Evolutionary conservation across 2,113 vertebrate genomes (phyloP), one percentile per base, ranked within the genome.

Genomic region (Urocolius indicus): DNA sequence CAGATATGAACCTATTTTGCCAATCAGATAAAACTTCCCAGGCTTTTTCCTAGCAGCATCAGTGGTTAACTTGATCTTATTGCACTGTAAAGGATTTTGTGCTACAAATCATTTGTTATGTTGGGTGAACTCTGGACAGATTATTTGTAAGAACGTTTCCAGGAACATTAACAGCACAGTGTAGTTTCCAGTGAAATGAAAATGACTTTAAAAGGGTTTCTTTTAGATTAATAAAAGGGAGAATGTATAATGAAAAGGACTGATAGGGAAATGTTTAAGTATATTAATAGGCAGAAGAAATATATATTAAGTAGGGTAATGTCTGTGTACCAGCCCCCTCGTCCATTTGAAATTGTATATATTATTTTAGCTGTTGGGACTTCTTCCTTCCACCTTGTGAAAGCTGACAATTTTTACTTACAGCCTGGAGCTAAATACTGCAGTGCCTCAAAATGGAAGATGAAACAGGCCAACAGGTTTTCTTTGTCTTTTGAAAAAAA

Each of bases 1-100:
- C 93, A 45, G 95, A 94, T 96, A 95, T 93, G 87, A 97, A 92
- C 94, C 83, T 95, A 90, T 97, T 98, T 98, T 97, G 94, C 92
- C 95, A 97, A 98, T 97, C 96, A 97, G 95, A 98, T 97, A 97
- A 97, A 97, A 97, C 89, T 96, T 98, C 77, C 65, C 67, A 49
- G 85, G 80, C n/a, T 93, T 96, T 93, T 95, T 96, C 88, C 95
- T 96, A 86, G 91, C 90, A 92, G 88, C 95, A 78, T 84, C 92
- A 82, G 79, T 94, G 93, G 90, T 95, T 97, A 96, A 97, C 93
- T 89, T 96, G 94, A 97, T 97, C 97, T 97, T 93, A 96, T 78
- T 97, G 97, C 92, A 84, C 92, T 82, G 83, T 46, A 89, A 97
- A 97, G 84, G 82, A 93, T 97, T 97, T 95, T 96, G 93, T 96